Evolutionary conservation across 2,797 vertebrate species (phyloP).

Genomic region (Acridotheres tristis): DNA sequence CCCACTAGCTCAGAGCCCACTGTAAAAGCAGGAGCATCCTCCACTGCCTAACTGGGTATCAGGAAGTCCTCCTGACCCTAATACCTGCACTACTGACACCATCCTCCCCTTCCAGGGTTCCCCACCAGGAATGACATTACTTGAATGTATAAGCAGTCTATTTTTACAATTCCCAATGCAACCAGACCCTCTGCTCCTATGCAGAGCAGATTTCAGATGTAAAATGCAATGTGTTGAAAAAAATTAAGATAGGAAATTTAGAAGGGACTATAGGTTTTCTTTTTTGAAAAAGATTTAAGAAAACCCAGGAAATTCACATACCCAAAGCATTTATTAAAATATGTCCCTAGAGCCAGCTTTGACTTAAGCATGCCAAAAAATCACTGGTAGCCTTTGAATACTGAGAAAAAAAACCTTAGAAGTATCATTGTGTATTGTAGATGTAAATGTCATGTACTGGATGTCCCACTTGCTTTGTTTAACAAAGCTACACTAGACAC

Average conservation of each 20-base stretch:
- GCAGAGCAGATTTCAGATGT: background rate
- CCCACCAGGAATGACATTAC: background rate
- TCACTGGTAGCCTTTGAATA: background rate
- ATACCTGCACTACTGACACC: background rate
- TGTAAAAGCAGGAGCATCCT: background rate
- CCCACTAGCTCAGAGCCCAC: background rate
- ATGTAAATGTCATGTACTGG: background rate
- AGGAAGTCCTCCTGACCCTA: background rate
- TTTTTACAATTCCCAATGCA: background rate
- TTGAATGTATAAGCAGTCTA: background rate
- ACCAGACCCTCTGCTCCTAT: background rate
- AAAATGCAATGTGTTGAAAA: background rate
- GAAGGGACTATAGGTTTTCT: slow-evolving; percentile 8
- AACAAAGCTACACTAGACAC: background rate
- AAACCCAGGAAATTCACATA: slow-evolving; percentile 39
- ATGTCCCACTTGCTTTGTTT: background rate
- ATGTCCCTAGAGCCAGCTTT: background rate
- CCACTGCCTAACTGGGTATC: accelerated
- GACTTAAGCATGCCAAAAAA: slow-evolving; percentile 3
- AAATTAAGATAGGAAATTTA: background rate
- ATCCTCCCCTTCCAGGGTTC: background rate
- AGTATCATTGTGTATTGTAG: background rate
- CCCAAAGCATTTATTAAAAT: background rate
- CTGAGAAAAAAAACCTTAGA: background rate
- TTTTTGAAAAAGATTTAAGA: background rate